These are phyloP conservation scores for Drosophila tristis DNA, from an alignment of 1,140 invertebrate genomes.

Conservation along the genomic window DNA sequence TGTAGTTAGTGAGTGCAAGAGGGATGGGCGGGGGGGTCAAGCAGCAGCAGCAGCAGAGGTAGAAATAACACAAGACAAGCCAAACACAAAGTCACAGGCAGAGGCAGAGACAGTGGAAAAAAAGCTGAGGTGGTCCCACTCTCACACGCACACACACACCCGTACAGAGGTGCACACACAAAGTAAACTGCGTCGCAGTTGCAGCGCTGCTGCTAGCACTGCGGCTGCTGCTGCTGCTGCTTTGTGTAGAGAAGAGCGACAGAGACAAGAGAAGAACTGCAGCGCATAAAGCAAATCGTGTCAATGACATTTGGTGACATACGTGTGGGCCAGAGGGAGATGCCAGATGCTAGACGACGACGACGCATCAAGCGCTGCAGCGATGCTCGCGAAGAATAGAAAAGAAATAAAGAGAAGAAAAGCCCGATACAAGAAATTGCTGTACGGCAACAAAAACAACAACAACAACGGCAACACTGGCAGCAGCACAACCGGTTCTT, in stretches of 20 bases:
- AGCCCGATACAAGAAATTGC: slow-evolving; percentile 61
- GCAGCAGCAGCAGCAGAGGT: slow-evolving; percentile 39
- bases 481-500: slow-evolving; percentile 16
- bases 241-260: slow-evolving; percentile 35
- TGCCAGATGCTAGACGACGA: slow-evolving; percentile 21
- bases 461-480: not conserved
- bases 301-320: slow-evolving; percentile 80
- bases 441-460: slow-evolving; percentile 21
- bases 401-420: slow-evolving; percentile 25
- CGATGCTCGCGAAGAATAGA: slow-evolving; percentile 31
- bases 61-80: slow-evolving; percentile 45
- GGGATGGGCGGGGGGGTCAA: slow-evolving; percentile 16
- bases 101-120: slow-evolving; percentile 58
- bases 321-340: slow-evolving; percentile 33
- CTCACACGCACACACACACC: slow-evolving; percentile 16
- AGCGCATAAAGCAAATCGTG: slow-evolving; percentile 77
- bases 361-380: not conserved
- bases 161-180: slow-evolving; percentile 13
- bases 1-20: not conserved
- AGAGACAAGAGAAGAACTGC: slow-evolving; percentile 53
- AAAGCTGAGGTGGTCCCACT: slow-evolving; percentile 71
- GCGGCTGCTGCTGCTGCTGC: slow-evolving; percentile 31
- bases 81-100: slow-evolving; percentile 34
- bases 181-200: slow-evolving; percentile 61
- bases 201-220: slow-evolving; percentile 41